Evolutionary conservation across 2,797 vertebrate genomes (phyloP).

Genomic region (Mionectes olivaceus): DNA sequence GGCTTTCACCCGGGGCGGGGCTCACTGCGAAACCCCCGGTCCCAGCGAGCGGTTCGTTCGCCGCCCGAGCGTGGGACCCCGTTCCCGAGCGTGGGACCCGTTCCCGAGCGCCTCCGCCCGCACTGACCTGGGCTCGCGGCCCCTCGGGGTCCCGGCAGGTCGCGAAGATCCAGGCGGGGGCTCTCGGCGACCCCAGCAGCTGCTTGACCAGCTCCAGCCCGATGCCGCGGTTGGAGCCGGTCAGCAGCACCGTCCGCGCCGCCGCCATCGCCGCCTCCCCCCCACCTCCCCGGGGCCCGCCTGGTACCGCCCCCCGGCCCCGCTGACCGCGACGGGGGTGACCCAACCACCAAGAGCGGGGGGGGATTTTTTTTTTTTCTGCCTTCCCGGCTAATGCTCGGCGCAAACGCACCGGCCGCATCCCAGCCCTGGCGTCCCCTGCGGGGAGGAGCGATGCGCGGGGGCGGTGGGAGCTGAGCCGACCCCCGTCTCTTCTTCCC

Average conservation of each 20-base stretch:
- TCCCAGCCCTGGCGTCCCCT: background rate
- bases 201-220: constrained; percentile 76
- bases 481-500: no score
- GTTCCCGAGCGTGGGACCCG: background rate
- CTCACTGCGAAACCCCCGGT: background rate
- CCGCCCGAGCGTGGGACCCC: background rate
- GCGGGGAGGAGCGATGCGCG: background rate
- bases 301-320: background rate
- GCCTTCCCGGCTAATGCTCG: fast-evolving
- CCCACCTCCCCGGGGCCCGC: background rate
- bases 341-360: fast-evolving
- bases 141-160: constrained; percentile 37
- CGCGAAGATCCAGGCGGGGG: constrained; percentile 9
- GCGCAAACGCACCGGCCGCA: fast-evolving
- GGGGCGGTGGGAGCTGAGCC: background rate
- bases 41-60: background rate
- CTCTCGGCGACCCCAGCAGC: background rate
- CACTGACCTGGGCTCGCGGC: constrained; percentile 21
- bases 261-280: background rate
- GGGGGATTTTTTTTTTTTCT: background rate
- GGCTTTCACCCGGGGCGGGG: no score
- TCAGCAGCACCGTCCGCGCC: constrained; percentile 62
- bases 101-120: background rate
- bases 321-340: background rate
- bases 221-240: constrained; percentile 76